Evolutionary conservation across 2,888 invertebrate genomes (phyloP), one percentile per base, ranked within the genome.

Genomic region (Diogma glabrata): DNA sequence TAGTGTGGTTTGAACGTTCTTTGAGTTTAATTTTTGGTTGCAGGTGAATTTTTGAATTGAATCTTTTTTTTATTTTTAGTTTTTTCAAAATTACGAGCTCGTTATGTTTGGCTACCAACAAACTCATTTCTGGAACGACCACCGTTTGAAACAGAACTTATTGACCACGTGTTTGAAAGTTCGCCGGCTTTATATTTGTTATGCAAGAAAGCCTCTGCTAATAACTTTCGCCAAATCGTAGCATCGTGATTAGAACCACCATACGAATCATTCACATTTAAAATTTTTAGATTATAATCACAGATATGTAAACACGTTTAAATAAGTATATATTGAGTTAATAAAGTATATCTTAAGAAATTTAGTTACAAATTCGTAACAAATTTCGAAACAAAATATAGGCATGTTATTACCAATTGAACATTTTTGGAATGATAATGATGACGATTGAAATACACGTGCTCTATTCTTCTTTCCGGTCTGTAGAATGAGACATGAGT

Each of bases 401-500:
- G n/a, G n/a, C n/a, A n/a, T n/a, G n/a, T n/a, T n/a, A 38, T 33
- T 33, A 33, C 33, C 33, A 33, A 8, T 33, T 33, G 36, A 36
- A 36, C 12, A 16, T 36, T 36, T 3, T 14, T 36, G 3, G 36
- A 36, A 14, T 36, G 14, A 9, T 36, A 36, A 16, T 36, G 36
- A 14, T 33, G 36, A 6, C 36, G 36, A 17, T 36, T 36, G 7
- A 36, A 9, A 9, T 36, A 36, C 14, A 36, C 36, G 17, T 36
- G 36, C 36, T 36, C 36, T 7, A 36, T 36, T 14, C 36, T 36
- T 14, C 16, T 17, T 3, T 14, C 36, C 17, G 36, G 14, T 36
- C 36, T 36, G 17, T 7, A 36, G 16, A 36, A 16, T 3, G 14
- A 36, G 3, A 36, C 36, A 36, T 36, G 36, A 7, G 36, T 36